Evolutionary conservation across 2,888 invertebrate species (phyloP).

Genomic region (Oeneis ivallda): DNA sequence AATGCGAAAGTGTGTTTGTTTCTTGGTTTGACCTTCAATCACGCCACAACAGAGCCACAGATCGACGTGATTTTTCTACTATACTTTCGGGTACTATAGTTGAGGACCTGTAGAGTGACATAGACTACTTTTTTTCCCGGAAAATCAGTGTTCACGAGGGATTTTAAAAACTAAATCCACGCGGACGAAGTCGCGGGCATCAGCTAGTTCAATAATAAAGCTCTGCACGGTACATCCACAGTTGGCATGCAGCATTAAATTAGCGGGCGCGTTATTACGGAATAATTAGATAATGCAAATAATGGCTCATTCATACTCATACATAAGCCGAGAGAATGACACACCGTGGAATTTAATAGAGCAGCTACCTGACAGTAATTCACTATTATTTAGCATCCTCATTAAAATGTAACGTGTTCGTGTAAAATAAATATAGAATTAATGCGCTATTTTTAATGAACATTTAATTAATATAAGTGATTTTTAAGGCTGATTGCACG

Average conservation of each 20-base stretch:
- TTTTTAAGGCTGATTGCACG: not conserved
- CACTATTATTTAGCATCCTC: slow-evolving; percentile 46
- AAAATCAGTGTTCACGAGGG: too few species aligned
- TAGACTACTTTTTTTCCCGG: too few species aligned
- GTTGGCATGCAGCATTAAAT: slow-evolving; percentile 20
- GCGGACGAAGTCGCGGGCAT: too few species aligned
- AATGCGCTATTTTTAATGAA: slow-evolving; percentile 1
- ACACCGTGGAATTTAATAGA: slow-evolving; percentile 52
- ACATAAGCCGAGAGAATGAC: slow-evolving; percentile 45
- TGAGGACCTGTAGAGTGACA: too few species aligned
- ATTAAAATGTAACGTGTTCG: slow-evolving; percentile 46
- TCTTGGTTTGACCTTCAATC: too few species aligned
- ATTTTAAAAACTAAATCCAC: too few species aligned
- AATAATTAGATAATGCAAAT: slow-evolving; percentile 52
- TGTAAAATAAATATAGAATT: slow-evolving; percentile 19
- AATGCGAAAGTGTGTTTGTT: too few species aligned
- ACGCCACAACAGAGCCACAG: too few species aligned
- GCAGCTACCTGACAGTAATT: slow-evolving; percentile 22
- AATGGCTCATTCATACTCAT: slow-evolving; percentile 54
- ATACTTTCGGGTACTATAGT: too few species aligned
- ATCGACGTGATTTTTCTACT: too few species aligned
- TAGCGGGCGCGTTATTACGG: slow-evolving; percentile 33
- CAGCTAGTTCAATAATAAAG: too few species aligned
- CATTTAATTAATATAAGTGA: not conserved
- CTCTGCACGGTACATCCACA: slow-evolving; percentile 5